Percentiles rank a stretch among this genome's conserved stretches.
Evolutionary conservation across 2,888 invertebrate species (phyloP).

Genomic region (Podabrus alpinus): DNA sequence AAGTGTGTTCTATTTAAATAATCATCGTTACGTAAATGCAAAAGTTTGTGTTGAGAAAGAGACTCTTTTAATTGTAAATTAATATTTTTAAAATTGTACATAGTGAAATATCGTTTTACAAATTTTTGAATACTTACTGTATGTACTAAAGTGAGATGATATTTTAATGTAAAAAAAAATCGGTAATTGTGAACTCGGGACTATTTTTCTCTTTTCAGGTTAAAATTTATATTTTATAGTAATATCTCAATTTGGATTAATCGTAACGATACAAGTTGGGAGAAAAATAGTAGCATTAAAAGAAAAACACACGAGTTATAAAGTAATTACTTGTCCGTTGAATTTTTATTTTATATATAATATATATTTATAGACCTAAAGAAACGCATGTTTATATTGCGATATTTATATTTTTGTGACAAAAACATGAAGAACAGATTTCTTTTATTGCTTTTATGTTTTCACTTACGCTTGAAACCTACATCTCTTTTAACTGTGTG

Average conservation of each 20-base stretch:
- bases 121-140: conserved; percentile 28
- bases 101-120: conserved; percentile 36
- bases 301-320: background rate
- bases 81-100: conserved; percentile 30
- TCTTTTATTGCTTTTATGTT: background rate
- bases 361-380: background rate
- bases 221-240: conserved; percentile 5
- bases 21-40: conserved; percentile 4
- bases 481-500: background rate
- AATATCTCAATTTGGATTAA: background rate
- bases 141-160: conserved; percentile 17
- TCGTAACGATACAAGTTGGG: background rate
- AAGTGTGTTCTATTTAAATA: conserved; percentile 1
- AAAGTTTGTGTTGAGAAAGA: conserved; percentile 23
- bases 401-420: conserved; percentile 7
- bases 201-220: conserved; percentile 17
- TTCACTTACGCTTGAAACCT: background rate
- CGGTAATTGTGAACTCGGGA: background rate
- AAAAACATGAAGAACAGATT: background rate
- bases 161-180: conserved; percentile 14
- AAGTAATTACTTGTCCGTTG: background rate
- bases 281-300: background rate
- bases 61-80: conserved; percentile 28
- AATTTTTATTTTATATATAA: conserved; percentile 2
- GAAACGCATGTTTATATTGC: background rate